Conservation (phyloP, 2,797 vertebrate genomes). For the Falco cherrug region DNA sequence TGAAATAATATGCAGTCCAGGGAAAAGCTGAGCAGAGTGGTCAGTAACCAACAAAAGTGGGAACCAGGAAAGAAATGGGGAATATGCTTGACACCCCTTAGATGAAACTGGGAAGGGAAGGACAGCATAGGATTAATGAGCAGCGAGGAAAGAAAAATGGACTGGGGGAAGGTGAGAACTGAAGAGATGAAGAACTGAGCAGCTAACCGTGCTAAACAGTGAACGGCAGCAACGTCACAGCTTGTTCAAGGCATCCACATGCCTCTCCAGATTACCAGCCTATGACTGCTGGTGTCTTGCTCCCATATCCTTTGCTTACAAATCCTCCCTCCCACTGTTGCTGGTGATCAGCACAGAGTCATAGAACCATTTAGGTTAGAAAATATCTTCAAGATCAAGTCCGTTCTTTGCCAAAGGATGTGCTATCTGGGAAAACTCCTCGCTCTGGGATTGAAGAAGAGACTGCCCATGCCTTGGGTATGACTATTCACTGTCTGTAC, state of each 20-base stretch:
- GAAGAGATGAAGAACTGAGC: not conserved
- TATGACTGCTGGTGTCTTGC: not conserved
- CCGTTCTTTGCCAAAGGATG: not conserved
- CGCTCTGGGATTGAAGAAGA: not conserved
- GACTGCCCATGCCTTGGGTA: not conserved
- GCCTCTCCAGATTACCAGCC: not conserved
- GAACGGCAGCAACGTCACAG: not conserved
- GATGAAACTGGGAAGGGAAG: not conserved
- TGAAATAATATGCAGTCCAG: not conserved
- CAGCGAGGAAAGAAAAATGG: not conserved
- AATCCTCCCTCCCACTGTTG: not conserved
- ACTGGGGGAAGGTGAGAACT: not conserved
- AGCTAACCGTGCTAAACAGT: not conserved
- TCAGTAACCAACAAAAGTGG: not conserved
- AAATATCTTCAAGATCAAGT: no score
- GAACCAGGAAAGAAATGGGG: not conserved
- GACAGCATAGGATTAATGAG: accelerated
- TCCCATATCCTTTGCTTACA: not conserved
- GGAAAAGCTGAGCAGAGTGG: not conserved
- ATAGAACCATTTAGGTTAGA: no score
- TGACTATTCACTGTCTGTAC: not conserved
- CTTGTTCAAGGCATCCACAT: not conserved
- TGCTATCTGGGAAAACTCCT: not conserved
- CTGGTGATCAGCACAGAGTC: not conserved
- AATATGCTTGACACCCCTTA: not conserved